These are phyloP conservation scores for Drosophila kohkoa DNA, from an alignment of 1,140 invertebrate species.

Conservation along the genomic window DNA sequence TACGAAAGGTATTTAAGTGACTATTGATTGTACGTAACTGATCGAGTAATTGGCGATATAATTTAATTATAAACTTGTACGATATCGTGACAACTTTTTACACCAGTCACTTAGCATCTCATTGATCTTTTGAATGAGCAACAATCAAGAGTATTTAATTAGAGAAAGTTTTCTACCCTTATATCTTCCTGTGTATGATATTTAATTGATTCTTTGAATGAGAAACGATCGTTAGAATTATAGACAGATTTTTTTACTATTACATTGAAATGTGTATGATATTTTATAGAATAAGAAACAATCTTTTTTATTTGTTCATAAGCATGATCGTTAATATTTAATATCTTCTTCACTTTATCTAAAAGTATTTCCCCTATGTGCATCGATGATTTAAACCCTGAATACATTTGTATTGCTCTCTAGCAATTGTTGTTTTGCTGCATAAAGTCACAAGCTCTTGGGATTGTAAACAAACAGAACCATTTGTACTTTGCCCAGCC, in stretches of 20 bases:
- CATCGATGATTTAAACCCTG: neutral
- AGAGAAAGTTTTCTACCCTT: too few species aligned
- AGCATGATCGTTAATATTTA: too few species aligned
- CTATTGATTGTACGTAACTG: neutral
- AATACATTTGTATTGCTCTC: neutral
- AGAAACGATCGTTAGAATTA: neutral
- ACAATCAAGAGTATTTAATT: too few species aligned
- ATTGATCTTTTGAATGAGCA: too few species aligned
- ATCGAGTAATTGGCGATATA: neutral
- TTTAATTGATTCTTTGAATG: neutral
- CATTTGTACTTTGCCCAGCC: constrained; percentile 64
- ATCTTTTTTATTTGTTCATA: neutral
- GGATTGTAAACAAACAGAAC: constrained; percentile 69
- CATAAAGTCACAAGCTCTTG: constrained; percentile 70
- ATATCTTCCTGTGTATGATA: neutral
- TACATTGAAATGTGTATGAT: neutral
- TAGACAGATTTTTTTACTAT: too few species aligned
- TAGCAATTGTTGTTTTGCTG: constrained; percentile 7
- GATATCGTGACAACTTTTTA: constrained; percentile 4
- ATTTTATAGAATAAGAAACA: neutral
- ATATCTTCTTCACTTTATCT: too few species aligned
- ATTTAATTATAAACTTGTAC: neutral
- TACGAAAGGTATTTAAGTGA: constrained; percentile 1
- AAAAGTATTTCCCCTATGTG: neutral
- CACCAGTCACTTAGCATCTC: too few species aligned